Conservation (phyloP, 2,113 vertebrate species). For the Riparia riparia region DNA sequence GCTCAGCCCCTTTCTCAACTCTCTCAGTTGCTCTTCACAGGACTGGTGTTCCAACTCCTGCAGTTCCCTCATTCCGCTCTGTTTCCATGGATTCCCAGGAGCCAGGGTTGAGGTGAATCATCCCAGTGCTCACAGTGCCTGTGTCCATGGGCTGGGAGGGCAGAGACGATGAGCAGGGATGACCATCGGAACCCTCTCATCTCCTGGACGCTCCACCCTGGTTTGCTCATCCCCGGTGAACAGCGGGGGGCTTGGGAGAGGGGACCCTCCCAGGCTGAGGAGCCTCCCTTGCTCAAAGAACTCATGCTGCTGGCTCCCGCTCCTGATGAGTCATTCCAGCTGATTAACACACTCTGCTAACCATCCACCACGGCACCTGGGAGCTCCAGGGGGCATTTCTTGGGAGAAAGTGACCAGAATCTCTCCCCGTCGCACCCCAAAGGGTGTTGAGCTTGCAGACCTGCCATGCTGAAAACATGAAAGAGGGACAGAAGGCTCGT, state of each 20-base stretch:
- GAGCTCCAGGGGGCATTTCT: not conserved
- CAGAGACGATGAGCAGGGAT: not conserved
- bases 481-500: not conserved
- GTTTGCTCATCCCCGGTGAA: not conserved
- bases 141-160: not conserved
- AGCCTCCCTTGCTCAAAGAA: not conserved
- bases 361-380: not conserved
- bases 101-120: not conserved
- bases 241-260: not conserved
- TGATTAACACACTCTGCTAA: not conserved
- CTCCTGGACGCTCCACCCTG: not conserved
- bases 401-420: not conserved
- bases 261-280: not conserved
- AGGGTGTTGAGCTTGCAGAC: not conserved
- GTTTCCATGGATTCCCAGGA: not conserved
- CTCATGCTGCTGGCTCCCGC: not conserved
- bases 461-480: rapidly evolving
- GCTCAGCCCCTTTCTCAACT: not conserved
- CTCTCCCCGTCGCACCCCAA: not conserved
- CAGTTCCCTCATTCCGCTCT: not conserved
- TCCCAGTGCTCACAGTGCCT: not conserved
- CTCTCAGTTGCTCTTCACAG: not conserved
- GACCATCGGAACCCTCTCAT: not conserved
- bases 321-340: not conserved
- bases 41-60: not conserved